A percentile compares a stretch with the other conserved stretches of the same genome.
phyloP scores from a whole-genome alignment of 2,888 invertebrate species.

The Crematogaster levior region DNA sequence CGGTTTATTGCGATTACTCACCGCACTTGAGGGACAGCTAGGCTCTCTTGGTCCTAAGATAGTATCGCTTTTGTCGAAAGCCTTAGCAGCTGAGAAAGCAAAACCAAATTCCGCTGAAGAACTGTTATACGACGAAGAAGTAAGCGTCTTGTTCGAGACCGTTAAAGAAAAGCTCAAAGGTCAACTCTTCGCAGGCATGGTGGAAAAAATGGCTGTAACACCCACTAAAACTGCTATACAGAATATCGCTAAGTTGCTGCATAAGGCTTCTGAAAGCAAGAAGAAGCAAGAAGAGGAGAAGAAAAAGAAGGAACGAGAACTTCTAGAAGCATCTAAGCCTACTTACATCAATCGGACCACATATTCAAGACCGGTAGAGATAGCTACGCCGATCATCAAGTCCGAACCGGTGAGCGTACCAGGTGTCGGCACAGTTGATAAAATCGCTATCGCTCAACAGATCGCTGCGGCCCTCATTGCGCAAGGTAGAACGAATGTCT shows the following conservation, averaged over 20 bases:
- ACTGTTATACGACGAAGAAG: conserved; percentile 90
- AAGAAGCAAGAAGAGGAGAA: conserved; percentile 84
- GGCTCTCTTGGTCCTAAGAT: conserved; percentile 94
- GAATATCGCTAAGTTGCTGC: conserved; percentile 91
- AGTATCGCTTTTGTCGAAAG: conserved; percentile 91
- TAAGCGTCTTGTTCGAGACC: conserved; percentile 93
- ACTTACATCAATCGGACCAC: conserved; percentile 73
- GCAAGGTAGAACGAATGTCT: conserved; percentile 93
- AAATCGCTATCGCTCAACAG: conserved; percentile 92
- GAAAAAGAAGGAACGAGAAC: conserved; percentile 81
- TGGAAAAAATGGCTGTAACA: conserved; percentile 88
- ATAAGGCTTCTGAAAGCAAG: conserved; percentile 88
- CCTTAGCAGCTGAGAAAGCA: conserved; percentile 92
- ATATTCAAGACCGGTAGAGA: conserved; percentile 74
- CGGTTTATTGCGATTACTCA: conserved; percentile 90
- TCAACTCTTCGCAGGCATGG: conserved; percentile 90
- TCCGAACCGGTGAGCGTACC: conserved; percentile 88
- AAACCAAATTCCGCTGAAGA: conserved; percentile 91
- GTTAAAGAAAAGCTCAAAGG: conserved; percentile 95
- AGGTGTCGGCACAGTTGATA: conserved; percentile 91
- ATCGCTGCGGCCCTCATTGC: conserved; percentile 92
- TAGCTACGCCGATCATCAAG: conserved; percentile 73
- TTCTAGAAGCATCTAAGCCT: conserved; percentile 77
- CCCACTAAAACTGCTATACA: conserved; percentile 92
- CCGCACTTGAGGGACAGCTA: conserved; percentile 93